Conservation (phyloP, 2,888 invertebrate species). For the Anodontia alba region DNA sequence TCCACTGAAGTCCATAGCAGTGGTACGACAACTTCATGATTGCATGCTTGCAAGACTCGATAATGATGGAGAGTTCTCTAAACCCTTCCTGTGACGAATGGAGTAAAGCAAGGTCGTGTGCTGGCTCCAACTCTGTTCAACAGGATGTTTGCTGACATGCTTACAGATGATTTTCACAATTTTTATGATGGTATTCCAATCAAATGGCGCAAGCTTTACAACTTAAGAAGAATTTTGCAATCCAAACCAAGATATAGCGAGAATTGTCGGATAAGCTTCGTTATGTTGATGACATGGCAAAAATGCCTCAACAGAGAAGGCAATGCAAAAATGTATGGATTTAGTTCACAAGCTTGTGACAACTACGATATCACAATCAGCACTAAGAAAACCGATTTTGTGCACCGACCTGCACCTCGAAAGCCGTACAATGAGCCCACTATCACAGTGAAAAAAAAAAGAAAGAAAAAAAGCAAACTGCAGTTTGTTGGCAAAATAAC, state of each 20-base stretch:
- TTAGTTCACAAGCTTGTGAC: not conserved
- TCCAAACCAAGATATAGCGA: constrained; percentile 5
- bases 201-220: too few relatives aligned
- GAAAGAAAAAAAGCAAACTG: constrained; percentile 1
- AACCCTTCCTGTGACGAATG: constrained; percentile 17
- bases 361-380: constrained; percentile 22
- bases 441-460: constrained; percentile 27
- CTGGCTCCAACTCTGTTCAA: constrained; percentile 19
- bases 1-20: constrained; percentile 8
- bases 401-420: constrained; percentile 25
- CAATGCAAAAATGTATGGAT: too few relatives aligned
- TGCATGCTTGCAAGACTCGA: constrained; percentile 13
- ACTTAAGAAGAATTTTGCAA: too few relatives aligned
- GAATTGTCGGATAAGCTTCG: too few relatives aligned
- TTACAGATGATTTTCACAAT: too few relatives aligned
- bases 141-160: constrained; percentile 29
- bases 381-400: constrained; percentile 35
- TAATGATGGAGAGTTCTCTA: too few relatives aligned
- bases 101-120: constrained; percentile 25
- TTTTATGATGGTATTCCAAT: constrained; percentile 5
- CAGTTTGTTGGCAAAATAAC: constrained; percentile 19
- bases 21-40: constrained; percentile 19
- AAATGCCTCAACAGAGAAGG: too few relatives aligned
- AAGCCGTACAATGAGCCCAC: too few relatives aligned
- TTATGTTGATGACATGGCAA: too few relatives aligned